A percentile compares a stretch with the other conserved stretches of the same genome.
Conservation (phyloP, 2,797 vertebrate genomes). For the Chrosomus eos region DNA sequence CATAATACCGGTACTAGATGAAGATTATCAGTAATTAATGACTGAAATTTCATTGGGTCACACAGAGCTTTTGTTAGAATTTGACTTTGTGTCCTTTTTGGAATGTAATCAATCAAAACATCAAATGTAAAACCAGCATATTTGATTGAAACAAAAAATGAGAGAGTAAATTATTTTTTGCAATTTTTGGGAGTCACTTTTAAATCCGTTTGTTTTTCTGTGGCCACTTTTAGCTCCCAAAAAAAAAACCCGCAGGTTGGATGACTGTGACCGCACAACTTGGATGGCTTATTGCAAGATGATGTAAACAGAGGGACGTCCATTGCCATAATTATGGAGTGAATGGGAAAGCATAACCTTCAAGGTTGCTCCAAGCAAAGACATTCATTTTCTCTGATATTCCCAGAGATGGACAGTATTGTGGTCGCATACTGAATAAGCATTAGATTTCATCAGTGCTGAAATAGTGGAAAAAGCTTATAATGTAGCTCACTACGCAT, state of each 20-base stretch:
- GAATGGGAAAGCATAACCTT: constrained; percentile 71
- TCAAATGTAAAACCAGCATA: neutral
- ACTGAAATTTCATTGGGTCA: neutral
- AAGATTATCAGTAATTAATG: neutral
- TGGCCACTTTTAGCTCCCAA: neutral
- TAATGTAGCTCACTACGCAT: constrained; percentile 39
- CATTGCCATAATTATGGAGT: constrained; percentile 79
- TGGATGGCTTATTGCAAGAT: constrained; percentile 62
- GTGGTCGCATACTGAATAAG: constrained; percentile 68
- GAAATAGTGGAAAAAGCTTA: constrained; percentile 73
- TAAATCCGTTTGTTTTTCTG: neutral
- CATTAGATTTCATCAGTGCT: constrained; percentile 68
- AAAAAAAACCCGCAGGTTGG: neutral
- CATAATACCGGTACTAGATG: neutral
- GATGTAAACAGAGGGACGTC: constrained; percentile 72
- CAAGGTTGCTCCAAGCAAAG: constrained; percentile 58
- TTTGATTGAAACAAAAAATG: neutral
- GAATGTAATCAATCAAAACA: neutral
- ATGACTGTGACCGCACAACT: neutral
- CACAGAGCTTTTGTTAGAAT: no score
- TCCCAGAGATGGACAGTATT: constrained; percentile 60
- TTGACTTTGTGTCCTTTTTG: no score
- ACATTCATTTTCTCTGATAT: constrained; percentile 55
- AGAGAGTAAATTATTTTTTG: neutral
- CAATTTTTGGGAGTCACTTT: neutral